Percentiles rank a stretch among this genome's conserved stretches.
These are phyloP conservation scores for Leptopilina clavipes DNA, from an alignment of 1,140 invertebrate genomes.

Conservation along the genomic window DNA sequence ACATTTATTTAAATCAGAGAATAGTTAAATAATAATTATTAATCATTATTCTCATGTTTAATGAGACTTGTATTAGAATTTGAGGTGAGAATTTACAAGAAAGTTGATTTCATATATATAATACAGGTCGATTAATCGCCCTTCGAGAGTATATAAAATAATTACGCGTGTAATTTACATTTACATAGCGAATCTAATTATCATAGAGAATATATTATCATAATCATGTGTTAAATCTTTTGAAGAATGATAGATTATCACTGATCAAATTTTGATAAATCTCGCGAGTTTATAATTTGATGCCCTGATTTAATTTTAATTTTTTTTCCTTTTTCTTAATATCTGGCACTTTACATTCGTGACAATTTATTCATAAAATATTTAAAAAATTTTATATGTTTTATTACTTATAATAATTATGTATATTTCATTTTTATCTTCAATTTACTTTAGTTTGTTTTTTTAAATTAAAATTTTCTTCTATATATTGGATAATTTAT, in stretches of 20 bases:
- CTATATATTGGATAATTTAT: too few species aligned
- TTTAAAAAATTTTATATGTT: neutral
- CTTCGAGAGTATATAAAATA: neutral
- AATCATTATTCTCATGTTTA: neutral
- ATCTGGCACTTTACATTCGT: neutral
- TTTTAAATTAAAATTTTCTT: too few species aligned
- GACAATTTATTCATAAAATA: constrained; percentile 1
- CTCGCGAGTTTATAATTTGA: neutral
- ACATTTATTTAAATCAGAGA: neutral
- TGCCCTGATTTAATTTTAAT: neutral
- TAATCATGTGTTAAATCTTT: neutral
- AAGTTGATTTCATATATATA: neutral
- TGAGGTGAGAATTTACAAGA: neutral
- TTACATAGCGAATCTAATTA: constrained; percentile 1
- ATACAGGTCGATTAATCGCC: constrained; percentile 6
- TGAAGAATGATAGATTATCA: neutral
- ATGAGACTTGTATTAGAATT: neutral
- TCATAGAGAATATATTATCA: constrained; percentile 2
- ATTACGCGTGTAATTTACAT: constrained; percentile 1
- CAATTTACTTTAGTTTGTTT: too few species aligned
- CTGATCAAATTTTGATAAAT: neutral
- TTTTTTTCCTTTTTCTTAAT: neutral
- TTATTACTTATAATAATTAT: too few species aligned
- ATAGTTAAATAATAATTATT: neutral
- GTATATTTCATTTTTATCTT: too few species aligned